These are phyloP conservation scores for Streblospio benedicti DNA, from an alignment of 1,140 invertebrate species.

Conservation along the genomic window DNA sequence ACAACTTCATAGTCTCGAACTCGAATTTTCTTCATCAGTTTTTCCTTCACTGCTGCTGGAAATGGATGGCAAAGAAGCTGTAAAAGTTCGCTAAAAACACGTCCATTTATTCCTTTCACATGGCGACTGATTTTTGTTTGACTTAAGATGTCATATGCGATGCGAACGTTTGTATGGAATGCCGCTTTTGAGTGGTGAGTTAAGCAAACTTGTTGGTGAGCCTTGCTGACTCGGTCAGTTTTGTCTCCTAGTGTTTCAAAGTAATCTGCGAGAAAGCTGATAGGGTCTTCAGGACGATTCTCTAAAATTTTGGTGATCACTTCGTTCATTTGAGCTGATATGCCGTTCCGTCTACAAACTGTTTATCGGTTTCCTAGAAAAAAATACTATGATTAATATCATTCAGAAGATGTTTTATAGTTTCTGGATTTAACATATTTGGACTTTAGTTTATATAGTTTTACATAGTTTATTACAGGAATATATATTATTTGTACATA, in stretches of 20 bases:
- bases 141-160: slow-evolving; percentile 34
- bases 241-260: slow-evolving; percentile 35
- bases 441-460: no score
- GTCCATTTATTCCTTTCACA: slow-evolving; percentile 8
- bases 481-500: no score
- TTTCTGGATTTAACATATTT: no score
- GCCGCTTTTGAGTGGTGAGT: slow-evolving; percentile 39
- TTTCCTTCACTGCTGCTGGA: slow-evolving; percentile 16
- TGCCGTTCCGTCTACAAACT: slow-evolving; percentile 31
- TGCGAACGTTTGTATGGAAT: slow-evolving; percentile 35
- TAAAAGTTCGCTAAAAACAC: slow-evolving; percentile 5
- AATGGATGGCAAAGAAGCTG: slow-evolving; percentile 9
- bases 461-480: no score
- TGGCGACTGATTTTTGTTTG: slow-evolving; percentile 26
- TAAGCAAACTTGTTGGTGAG: slow-evolving; percentile 28
- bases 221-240: slow-evolving; percentile 26
- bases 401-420: no score
- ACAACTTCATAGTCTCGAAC: slow-evolving; percentile 27
- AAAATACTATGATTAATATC: no score
- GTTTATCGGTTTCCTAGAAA: no score
- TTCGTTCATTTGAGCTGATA: slow-evolving; percentile 32
- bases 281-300: slow-evolving; percentile 40
- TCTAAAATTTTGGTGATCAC: slow-evolving; percentile 35
- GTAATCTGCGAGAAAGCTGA: slow-evolving; percentile 36
- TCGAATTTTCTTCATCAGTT: slow-evolving; percentile 25